Percentiles rank a stretch among this genome's conserved stretches.
Evolutionary conservation across 2,888 invertebrate species (phyloP).

Genomic region (Athetis lepigone): DNA sequence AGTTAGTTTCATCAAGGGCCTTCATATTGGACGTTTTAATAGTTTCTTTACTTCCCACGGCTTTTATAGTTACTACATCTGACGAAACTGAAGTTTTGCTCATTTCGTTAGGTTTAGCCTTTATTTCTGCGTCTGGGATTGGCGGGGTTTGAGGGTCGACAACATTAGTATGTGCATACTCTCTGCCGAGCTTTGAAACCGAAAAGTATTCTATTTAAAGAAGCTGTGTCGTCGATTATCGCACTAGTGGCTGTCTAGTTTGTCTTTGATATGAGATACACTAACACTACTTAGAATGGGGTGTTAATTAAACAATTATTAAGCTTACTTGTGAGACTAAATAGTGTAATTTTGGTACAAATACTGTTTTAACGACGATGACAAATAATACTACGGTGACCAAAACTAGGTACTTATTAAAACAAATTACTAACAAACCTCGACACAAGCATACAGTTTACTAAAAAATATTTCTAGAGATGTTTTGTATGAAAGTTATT

Average conservation of each 20-base stretch:
- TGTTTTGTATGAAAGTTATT: too few relatives aligned
- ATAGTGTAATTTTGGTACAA: too few relatives aligned
- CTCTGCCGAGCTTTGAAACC: slow-evolving; percentile 27
- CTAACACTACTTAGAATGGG: too few relatives aligned
- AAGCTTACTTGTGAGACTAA: too few relatives aligned
- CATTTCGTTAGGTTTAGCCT: not conserved
- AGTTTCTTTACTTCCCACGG: not conserved
- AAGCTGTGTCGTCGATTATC: not conserved
- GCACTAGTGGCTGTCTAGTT: too few relatives aligned
- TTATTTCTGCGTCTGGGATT: not conserved
- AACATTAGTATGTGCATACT: slow-evolving; percentile 5
- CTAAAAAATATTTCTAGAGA: too few relatives aligned
- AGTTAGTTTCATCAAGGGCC: not conserved
- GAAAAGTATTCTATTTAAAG: slow-evolving; percentile 8
- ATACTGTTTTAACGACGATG: too few relatives aligned
- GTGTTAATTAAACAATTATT: too few relatives aligned
- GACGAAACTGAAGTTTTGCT: not conserved
- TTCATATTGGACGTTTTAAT: not conserved
- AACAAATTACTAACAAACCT: too few relatives aligned
- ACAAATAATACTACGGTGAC: not conserved
- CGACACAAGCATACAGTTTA: not conserved
- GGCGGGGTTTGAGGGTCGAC: not conserved
- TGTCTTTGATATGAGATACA: too few relatives aligned
- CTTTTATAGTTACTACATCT: not conserved
- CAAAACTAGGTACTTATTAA: too few relatives aligned